These are phyloP conservation scores for Brevimyrus niger DNA, from an alignment of 2,113 vertebrate genomes.

Conservation along the genomic window DNA sequence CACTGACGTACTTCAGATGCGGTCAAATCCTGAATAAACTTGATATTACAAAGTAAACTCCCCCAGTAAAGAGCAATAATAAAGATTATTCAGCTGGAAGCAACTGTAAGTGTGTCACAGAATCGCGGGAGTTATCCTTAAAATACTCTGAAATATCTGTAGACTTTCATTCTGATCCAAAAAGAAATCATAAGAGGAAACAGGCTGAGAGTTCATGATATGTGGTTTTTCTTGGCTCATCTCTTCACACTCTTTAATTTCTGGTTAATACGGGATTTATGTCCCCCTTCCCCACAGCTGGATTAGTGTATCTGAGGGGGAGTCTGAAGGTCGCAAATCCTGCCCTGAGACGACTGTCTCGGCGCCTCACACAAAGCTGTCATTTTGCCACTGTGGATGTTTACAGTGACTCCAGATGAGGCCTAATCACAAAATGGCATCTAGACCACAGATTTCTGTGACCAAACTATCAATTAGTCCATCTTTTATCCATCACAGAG, in stretches of 20 bases:
- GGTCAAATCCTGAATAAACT: neutral
- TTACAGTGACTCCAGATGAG: neutral
- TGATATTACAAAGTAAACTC: neutral
- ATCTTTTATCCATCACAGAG: neutral
- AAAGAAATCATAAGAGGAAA: neutral
- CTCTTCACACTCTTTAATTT: neutral
- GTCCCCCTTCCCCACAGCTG: neutral
- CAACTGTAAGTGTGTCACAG: neutral
- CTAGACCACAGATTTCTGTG: neutral
- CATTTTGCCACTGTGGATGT: neutral
- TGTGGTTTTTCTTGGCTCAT: neutral
- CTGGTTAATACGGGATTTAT: neutral
- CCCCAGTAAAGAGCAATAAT: neutral
- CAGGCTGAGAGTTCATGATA: neutral
- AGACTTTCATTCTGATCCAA: neutral
- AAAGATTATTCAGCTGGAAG: neutral
- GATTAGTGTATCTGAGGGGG: slow-evolving; percentile 2
- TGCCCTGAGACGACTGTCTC: neutral
- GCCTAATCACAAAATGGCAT: neutral
- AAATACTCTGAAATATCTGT: neutral
- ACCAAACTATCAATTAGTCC: neutral
- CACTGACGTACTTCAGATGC: neutral
- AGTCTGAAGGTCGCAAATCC: neutral
- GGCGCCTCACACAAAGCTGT: neutral
- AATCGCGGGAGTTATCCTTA: neutral